Conservation (phyloP, 2,888 invertebrate genomes). For the Brachypterus glaber region DNA sequence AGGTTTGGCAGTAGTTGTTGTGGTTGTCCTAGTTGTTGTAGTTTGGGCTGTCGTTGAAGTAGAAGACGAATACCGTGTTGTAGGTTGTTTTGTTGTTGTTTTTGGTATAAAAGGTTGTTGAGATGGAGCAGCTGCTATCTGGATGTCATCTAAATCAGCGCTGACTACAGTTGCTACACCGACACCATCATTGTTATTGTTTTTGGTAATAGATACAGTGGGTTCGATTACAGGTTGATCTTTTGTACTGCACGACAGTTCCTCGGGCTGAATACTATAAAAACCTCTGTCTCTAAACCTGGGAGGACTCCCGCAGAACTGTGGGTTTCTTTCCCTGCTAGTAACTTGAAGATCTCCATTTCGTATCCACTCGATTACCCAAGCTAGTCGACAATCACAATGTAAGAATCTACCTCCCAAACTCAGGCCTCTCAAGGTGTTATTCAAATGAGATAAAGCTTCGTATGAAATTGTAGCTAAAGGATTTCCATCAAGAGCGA, state of each 20-base stretch:
- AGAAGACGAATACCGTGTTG: constrained; percentile 24
- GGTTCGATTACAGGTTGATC: constrained; percentile 6
- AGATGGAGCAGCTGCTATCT: constrained; percentile 21
- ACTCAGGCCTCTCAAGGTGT: constrained; percentile 74
- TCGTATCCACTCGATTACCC: constrained; percentile 87
- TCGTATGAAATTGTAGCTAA: constrained; percentile 72
- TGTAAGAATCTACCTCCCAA: constrained; percentile 80
- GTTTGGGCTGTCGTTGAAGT: constrained; percentile 32
- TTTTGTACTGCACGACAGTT: constrained; percentile 46
- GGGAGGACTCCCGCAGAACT: constrained; percentile 81
- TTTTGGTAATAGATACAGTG: constrained; percentile 29
- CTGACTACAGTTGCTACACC: constrained; percentile 50
- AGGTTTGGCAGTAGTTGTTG: constrained; percentile 31
- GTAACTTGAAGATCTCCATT: constrained; percentile 84
- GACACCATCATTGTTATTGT: constrained; percentile 42
- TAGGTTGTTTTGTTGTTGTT: constrained; percentile 29
- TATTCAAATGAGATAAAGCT: constrained; percentile 69
- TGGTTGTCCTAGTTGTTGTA: constrained; percentile 34
- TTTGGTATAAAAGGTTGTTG: constrained; percentile 33
- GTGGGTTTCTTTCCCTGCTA: constrained; percentile 82
- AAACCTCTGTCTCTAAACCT: constrained; percentile 74
- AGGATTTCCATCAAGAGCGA: constrained; percentile 88
- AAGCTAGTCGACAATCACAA: constrained; percentile 79
- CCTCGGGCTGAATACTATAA: constrained; percentile 76
- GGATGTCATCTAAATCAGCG: constrained; percentile 41